These are phyloP conservation scores for Megalopta genalis DNA, from an alignment of 1,140 invertebrate species.

Conservation along the genomic window DNA sequence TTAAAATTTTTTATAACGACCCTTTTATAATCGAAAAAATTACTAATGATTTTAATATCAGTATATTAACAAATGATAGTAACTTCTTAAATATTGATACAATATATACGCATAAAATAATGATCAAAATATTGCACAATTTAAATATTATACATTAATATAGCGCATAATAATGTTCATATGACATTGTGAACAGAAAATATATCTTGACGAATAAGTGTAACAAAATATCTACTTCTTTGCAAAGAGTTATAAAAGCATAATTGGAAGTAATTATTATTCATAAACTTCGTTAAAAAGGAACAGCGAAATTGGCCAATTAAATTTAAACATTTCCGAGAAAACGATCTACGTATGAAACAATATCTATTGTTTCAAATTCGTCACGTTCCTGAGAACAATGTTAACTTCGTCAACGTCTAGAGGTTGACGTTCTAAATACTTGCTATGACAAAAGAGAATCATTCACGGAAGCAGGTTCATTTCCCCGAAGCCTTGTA, in stretches of 20 bases:
- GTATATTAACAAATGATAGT: not conserved
- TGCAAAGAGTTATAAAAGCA: no score
- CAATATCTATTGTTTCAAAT: not conserved
- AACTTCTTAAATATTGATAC: no score
- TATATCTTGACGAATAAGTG: no score
- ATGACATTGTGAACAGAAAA: no score
- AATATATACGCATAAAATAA: not conserved
- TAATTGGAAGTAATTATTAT: not conserved
- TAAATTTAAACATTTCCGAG: not conserved
- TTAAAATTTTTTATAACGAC: not conserved
- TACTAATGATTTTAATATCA: not conserved
- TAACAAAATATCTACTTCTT: no score
- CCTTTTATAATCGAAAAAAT: not conserved
- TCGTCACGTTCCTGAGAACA: not conserved
- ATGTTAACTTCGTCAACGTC: not conserved
- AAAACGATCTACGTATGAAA: not conserved
- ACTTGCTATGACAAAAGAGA: constrained; percentile 25
- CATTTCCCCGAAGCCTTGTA: constrained; percentile 43
- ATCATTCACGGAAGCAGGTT: constrained; percentile 46
- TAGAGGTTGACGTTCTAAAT: constrained; percentile 6
- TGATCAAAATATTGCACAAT: not conserved
- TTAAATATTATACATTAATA: no score
- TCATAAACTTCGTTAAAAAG: not conserved
- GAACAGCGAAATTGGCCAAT: not conserved
- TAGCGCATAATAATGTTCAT: no score